These are phyloP conservation scores for Centropus bengalensis DNA, from an alignment of 2,113 vertebrate genomes.

Conservation along the genomic window DNA sequence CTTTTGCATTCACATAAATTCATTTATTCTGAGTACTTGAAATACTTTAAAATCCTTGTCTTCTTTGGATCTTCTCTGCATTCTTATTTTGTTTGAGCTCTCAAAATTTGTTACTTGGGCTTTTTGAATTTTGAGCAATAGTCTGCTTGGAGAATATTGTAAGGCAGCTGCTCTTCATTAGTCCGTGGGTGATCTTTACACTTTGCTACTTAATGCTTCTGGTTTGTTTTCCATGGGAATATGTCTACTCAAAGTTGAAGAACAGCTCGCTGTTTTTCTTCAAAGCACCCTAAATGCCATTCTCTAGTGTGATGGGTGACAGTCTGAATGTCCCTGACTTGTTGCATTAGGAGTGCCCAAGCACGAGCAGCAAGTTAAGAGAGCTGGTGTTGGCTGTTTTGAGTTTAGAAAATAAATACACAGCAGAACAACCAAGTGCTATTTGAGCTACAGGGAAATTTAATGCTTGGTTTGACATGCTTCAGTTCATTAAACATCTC, in stretches of 20 bases:
- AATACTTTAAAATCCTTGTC: neutral
- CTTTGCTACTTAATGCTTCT: neutral
- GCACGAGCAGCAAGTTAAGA: neutral
- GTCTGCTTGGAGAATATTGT: neutral
- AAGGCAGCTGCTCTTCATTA: slow-evolving; percentile 1
- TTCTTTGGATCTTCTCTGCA: neutral
- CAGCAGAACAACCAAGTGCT: neutral
- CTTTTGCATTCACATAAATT: neutral
- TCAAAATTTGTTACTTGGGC: neutral
- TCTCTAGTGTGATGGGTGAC: neutral
- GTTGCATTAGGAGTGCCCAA: neutral
- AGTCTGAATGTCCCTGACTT: neutral
- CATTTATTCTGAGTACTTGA: neutral
- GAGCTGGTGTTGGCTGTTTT: neutral
- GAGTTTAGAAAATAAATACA: neutral
- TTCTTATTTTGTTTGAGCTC: neutral
- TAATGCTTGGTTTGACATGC: neutral
- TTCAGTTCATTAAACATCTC: neutral
- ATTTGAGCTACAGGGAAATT: neutral
- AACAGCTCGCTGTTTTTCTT: neutral
- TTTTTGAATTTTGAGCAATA: neutral
- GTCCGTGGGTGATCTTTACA: neutral
- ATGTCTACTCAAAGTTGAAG: neutral
- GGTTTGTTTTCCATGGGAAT: neutral
- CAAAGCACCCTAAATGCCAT: neutral